A percentile compares a stretch with the other conserved stretches of the same genome.
These are phyloP conservation scores for Acheta domesticus DNA, from an alignment of 2,888 invertebrate genomes.

Conservation along the genomic window DNA sequence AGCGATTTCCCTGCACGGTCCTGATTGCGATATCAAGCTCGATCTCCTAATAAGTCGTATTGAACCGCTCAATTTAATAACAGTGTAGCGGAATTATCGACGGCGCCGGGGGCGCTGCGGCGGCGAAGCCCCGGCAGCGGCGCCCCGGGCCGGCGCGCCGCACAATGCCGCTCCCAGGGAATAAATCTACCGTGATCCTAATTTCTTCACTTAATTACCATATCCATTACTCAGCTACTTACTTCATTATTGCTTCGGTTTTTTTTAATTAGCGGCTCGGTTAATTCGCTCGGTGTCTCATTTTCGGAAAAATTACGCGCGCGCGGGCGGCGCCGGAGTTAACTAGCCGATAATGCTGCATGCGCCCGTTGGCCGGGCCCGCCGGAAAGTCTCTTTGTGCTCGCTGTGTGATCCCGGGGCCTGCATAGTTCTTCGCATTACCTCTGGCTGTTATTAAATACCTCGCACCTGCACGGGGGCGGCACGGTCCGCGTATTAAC, in stretches of 20 bases:
- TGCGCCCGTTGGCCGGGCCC: too few relatives aligned
- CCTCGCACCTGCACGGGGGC: too few relatives aligned
- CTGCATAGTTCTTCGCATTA: too few relatives aligned
- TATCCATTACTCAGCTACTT: constrained; percentile 7
- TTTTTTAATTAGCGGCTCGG: neutral
- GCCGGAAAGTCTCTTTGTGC: too few relatives aligned
- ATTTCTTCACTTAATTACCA: neutral
- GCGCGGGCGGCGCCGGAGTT: too few relatives aligned
- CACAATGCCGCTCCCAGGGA: neutral
- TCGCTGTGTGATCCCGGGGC: too few relatives aligned
- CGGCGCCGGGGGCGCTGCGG: neutral
- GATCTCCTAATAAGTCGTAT: constrained; percentile 10
- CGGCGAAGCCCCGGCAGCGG: neutral
- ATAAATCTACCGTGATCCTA: constrained; percentile 18
- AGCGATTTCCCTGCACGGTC: neutral
- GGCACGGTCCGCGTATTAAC: too few relatives aligned
- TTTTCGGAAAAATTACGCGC: too few relatives aligned
- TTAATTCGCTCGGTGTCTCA: neutral
- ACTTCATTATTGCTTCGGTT: neutral
- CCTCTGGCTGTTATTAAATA: too few relatives aligned
- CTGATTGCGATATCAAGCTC: constrained; percentile 18
- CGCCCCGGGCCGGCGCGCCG: neutral
- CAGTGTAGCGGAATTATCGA: constrained; percentile 7
- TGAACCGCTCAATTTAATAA: constrained; percentile 18
- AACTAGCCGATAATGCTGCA: too few relatives aligned